These are phyloP conservation scores for Sycobia sp. DNA, from an alignment of 1,140 invertebrate species.

Conservation along the genomic window DNA sequence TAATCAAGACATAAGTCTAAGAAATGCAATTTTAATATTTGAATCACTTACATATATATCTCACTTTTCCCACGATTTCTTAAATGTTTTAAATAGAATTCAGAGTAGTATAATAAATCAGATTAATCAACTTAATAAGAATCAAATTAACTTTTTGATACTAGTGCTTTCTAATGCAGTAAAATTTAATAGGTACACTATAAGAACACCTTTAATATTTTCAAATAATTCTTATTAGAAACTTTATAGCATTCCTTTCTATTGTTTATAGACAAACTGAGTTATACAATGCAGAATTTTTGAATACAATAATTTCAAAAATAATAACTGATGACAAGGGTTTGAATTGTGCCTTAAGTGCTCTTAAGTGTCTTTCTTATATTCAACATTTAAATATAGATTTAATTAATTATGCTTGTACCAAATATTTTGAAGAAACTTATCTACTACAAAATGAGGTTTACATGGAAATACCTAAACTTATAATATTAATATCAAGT, in stretches of 20 bases:
- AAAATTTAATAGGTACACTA: neutral
- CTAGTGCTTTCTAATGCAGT: neutral
- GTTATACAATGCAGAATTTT: conserved; percentile 8
- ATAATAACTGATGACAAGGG: neutral
- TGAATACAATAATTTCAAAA: neutral
- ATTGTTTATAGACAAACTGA: no score
- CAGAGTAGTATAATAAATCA: neutral
- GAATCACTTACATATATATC: conserved; percentile 6
- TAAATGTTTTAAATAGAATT: neutral
- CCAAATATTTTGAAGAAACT: conserved; percentile 16
- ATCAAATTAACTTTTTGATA: conserved; percentile 2
- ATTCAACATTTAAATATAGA: neutral
- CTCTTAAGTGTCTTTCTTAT: neutral
- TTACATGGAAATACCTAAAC: neutral
- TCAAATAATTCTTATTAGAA: neutral
- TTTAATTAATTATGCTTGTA: conserved; percentile 13
- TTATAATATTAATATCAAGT: neutral
- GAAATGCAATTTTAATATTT: neutral
- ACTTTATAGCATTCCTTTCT: no score
- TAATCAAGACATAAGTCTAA: neutral
- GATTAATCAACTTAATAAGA: neutral
- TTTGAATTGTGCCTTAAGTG: conserved; percentile 7
- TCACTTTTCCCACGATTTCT: no score
- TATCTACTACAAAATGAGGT: neutral
- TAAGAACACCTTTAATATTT: neutral